These are phyloP conservation scores for Drosophila putrida DNA, from an alignment of 2,888 invertebrate genomes.

Conservation along the genomic window DNA sequence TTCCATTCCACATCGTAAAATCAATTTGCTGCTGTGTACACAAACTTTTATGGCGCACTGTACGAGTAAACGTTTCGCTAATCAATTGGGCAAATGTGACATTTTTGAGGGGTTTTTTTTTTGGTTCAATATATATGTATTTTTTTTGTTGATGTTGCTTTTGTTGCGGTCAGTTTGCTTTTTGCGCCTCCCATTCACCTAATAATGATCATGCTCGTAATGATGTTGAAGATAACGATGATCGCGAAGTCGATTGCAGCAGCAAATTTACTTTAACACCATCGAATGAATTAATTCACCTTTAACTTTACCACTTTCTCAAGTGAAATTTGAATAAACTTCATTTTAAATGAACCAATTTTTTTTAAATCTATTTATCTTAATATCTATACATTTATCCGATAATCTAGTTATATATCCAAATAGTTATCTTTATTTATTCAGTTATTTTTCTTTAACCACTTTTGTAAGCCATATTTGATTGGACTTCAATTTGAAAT, in stretches of 20 bases:
- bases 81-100: constrained; percentile 70
- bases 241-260: constrained; percentile 11
- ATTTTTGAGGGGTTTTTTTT: constrained; percentile 54
- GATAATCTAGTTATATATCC: neutral
- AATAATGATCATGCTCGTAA: constrained; percentile 10
- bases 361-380: neutral
- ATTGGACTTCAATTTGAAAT: no score
- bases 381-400: neutral
- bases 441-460: no score
- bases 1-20: constrained; percentile 58
- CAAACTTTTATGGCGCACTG: constrained; percentile 66
- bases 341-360: neutral
- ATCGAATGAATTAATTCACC: constrained; percentile 9
- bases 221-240: neutral
- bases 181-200: constrained; percentile 38
- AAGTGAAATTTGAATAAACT: neutral
- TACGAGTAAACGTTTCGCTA: constrained; percentile 57
- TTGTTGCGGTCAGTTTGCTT: constrained; percentile 36
- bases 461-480: no score
- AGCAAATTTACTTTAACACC: constrained; percentile 42
- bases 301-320: neutral
- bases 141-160: constrained; percentile 9
- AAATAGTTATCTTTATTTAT: neutral
- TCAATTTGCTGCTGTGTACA: constrained; percentile 66
- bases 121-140: neutral